Conservation (phyloP, 2,888 invertebrate species). For the Junonia oenone region DNA sequence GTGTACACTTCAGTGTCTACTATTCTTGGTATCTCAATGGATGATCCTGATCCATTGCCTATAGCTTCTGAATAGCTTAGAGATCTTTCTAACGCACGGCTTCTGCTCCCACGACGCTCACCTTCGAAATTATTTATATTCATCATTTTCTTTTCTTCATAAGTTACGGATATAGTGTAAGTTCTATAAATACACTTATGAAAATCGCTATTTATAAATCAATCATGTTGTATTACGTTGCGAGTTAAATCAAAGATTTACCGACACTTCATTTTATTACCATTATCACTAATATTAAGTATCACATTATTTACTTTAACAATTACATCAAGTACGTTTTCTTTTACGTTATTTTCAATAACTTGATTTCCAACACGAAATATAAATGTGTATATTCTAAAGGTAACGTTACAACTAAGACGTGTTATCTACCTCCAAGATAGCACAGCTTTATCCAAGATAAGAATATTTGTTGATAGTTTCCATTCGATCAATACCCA, state of each 20-base stretch:
- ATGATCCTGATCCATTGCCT: slow-evolving; percentile 56
- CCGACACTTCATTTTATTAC: not conserved
- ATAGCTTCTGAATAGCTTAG: slow-evolving; percentile 70
- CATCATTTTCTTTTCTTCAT: not conserved
- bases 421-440: slow-evolving; percentile 41
- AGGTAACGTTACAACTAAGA: slow-evolving; percentile 36
- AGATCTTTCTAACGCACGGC: slow-evolving; percentile 58
- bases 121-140: slow-evolving; percentile 22
- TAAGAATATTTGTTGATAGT: slow-evolving; percentile 42
- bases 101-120: slow-evolving; percentile 47
- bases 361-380: not conserved
- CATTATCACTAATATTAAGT: not conserved
- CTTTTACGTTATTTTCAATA: not conserved
- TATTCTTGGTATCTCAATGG: slow-evolving; percentile 65
- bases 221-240: not conserved
- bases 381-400: slow-evolving; percentile 24
- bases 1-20: slow-evolving; percentile 61
- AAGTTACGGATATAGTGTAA: not conserved
- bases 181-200: not conserved
- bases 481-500: slow-evolving; percentile 37
- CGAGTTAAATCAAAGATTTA: not conserved
- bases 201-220: not conserved
- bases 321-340: not conserved
- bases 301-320: not conserved
- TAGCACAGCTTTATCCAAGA: slow-evolving; percentile 51